Conservation (phyloP, 2,888 invertebrate species). For the Volucella inflata region DNA sequence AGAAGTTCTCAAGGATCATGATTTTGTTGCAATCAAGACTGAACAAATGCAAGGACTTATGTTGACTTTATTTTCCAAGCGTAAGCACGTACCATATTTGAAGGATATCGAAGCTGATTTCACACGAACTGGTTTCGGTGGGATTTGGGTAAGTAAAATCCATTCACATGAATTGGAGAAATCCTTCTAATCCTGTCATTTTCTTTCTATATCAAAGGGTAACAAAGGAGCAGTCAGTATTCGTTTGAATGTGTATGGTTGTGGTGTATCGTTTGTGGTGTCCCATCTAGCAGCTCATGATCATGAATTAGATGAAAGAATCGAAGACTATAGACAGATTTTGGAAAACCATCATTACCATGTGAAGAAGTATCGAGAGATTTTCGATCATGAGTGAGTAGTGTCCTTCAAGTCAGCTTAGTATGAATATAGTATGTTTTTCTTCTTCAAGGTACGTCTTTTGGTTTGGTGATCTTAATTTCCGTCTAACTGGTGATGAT, state of each 20-base stretch:
- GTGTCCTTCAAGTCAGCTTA: not conserved
- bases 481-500: conserved; percentile 89
- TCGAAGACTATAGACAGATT: conserved; percentile 94
- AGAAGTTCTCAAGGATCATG: conserved; percentile 87
- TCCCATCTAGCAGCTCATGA: conserved; percentile 96
- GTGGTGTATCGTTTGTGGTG: conserved; percentile 94
- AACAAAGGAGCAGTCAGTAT: conserved; percentile 97
- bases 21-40: conserved; percentile 91
- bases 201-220: conserved; percentile 86
- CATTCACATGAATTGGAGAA: conserved; percentile 48
- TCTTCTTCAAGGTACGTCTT: conserved; percentile 90
- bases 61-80: conserved; percentile 90
- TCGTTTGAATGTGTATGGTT: conserved; percentile 93
- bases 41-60: conserved; percentile 93
- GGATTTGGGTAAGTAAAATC: conserved; percentile 91
- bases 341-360: conserved; percentile 92
- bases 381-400: conserved; percentile 95
- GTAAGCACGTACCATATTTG: conserved; percentile 91
- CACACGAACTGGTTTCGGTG: conserved; percentile 95
- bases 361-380: conserved; percentile 90
- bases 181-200: not conserved
- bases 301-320: conserved; percentile 91
- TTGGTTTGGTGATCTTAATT: conserved; percentile 96
- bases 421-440: not conserved
- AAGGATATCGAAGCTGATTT: conserved; percentile 93